These are phyloP conservation scores for Trididemnum clinides DNA, from an alignment of 23 tunicate genomes.

Conservation along the genomic window DNA sequence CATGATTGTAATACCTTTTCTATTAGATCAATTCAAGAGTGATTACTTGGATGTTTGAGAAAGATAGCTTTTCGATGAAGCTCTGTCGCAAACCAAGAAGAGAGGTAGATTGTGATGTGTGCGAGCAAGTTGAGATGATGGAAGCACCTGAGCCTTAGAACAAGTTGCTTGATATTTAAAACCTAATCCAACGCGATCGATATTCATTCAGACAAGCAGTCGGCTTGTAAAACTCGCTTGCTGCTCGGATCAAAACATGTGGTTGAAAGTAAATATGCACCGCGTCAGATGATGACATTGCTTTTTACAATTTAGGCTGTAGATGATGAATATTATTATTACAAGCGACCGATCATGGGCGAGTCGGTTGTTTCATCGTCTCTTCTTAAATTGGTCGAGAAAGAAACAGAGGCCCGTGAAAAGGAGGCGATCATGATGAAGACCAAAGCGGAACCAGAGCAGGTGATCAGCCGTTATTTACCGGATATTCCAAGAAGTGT, in stretches of 20 bases:
- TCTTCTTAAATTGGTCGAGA: conserved; percentile 35
- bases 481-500: background rate
- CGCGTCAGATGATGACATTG: no score
- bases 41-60: background rate
- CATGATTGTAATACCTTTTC: no score
- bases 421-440: conserved; percentile 26
- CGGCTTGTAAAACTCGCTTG: no score
- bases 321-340: conserved; percentile 88
- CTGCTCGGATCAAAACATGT: no score
- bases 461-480: background rate
- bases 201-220: no score
- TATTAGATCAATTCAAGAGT: background rate
- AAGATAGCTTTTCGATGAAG: background rate
- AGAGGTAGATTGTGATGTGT: background rate
- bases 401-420: conserved; percentile 52
- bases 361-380: conserved; percentile 46
- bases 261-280: no score
- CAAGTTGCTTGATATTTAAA: no score
- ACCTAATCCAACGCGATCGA: no score
- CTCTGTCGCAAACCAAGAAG: background rate
- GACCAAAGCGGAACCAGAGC: background rate
- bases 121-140: no score
- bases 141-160: no score
- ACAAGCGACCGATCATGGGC: conserved; percentile 55
- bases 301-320: conserved; percentile 72